Percentiles rank a stretch among this genome's conserved stretches.
Conservation (phyloP, 2,797 vertebrate species). For the Neoniphon sammara region DNA sequence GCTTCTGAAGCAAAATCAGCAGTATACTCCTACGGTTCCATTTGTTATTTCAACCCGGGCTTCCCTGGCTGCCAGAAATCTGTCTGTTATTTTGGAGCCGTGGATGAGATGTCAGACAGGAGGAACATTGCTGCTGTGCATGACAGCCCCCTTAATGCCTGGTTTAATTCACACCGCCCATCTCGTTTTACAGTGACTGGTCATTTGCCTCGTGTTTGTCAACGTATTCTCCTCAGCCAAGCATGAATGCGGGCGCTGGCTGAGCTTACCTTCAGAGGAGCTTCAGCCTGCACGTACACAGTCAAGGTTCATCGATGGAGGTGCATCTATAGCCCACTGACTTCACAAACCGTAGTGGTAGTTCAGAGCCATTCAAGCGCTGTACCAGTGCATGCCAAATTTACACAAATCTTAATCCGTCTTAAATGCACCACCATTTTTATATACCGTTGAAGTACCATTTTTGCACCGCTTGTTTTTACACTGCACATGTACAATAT, state of each 20-base stretch:
- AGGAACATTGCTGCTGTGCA: conserved; percentile 65
- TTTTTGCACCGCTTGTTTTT: too few species aligned
- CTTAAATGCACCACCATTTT: too few species aligned
- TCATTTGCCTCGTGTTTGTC: conserved; percentile 77
- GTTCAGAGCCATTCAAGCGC: background rate
- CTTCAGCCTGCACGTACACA: conserved; percentile 63
- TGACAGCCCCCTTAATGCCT: conserved; percentile 64
- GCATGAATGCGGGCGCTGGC: conserved; percentile 63
- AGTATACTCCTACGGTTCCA: conserved; percentile 43
- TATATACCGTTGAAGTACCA: too few species aligned
- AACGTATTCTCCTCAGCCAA: conserved; percentile 69
- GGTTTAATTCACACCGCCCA: conserved; percentile 70
- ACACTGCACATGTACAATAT: too few species aligned
- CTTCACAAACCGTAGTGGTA: background rate
- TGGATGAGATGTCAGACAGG: conserved; percentile 50
- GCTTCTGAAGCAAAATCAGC: conserved; percentile 21
- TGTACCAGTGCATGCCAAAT: too few species aligned
- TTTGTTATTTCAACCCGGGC: conserved; percentile 63
- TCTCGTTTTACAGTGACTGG: conserved; percentile 75
- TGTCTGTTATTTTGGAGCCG: conserved; percentile 60
- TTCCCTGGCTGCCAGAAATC: conserved; percentile 47
- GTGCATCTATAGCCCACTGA: conserved; percentile 2
- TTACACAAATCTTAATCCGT: too few species aligned
- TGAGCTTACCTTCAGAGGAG: conserved; percentile 25
- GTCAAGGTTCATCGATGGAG: conserved; percentile 23